Evolutionary conservation across 2,113 vertebrate species (phyloP).

Genomic region (Otis tarda): DNA sequence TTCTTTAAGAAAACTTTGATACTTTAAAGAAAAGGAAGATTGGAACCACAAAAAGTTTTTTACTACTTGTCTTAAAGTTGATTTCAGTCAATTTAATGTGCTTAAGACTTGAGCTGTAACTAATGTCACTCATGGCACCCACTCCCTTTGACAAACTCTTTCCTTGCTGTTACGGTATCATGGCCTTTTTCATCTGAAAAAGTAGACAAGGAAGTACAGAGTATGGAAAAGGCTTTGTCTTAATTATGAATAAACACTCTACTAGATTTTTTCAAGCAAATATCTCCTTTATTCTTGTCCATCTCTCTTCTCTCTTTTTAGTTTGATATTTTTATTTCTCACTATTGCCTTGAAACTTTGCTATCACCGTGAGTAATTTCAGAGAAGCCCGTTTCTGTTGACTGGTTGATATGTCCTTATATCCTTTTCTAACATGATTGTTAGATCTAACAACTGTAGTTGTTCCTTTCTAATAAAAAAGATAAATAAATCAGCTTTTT

Average conservation of each 20-base stretch:
- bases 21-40: not conserved
- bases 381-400: constrained; percentile 22
- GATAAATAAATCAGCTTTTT: not conserved
- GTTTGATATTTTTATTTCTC: constrained; percentile 23
- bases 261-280: not conserved
- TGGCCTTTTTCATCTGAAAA: not conserved
- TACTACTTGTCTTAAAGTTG: not conserved
- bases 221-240: not conserved
- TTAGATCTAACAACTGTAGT: not conserved
- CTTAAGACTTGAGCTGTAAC: not conserved
- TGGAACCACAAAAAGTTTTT: not conserved
- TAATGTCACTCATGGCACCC: not conserved
- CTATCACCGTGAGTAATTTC: constrained; percentile 42
- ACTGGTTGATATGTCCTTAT: not conserved
- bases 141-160: not conserved
- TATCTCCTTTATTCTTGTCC: not conserved
- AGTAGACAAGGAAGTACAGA: not conserved
- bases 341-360: not conserved
- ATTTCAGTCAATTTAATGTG: not conserved
- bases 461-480: not conserved
- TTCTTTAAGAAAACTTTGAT: not conserved
- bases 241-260: not conserved
- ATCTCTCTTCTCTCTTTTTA: not conserved
- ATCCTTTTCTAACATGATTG: constrained; percentile 15
- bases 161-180: not conserved